Conservation (phyloP, 1,140 invertebrate species). For the Diploscapter pachys region DNA sequence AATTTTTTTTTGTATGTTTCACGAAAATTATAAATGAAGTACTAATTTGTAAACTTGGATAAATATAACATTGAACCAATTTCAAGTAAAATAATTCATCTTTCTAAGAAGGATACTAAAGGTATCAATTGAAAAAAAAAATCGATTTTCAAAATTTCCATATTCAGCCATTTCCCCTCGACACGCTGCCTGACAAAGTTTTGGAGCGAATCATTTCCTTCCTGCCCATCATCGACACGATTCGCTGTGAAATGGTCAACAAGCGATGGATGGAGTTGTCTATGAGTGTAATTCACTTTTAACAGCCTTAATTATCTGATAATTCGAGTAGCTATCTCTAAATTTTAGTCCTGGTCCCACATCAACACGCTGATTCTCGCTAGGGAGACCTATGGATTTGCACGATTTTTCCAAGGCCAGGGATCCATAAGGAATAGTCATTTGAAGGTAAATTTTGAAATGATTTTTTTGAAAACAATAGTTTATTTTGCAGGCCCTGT, state of each 20-base stretch:
- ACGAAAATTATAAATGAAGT: background rate
- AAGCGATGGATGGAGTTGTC: conserved; percentile 52
- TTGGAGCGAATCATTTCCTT: conserved; percentile 44
- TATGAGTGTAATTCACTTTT: conserved; percentile 41
- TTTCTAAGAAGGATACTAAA: background rate
- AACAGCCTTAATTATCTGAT: no score
- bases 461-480: background rate
- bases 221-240: conserved; percentile 46
- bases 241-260: conserved; percentile 52
- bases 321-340: background rate
- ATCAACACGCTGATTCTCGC: conserved; percentile 31
- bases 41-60: background rate
- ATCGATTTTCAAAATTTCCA: background rate
- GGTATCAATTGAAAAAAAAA: background rate
- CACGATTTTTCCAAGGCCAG: conserved; percentile 37
- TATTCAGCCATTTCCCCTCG: conserved; percentile 28
- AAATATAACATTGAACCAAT: background rate
- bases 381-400: conserved; percentile 27
- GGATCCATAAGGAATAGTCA: conserved; percentile 48
- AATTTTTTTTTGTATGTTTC: background rate
- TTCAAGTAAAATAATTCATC: background rate
- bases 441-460: conserved; percentile 23
- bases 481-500: conserved; percentile 37
- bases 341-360: conserved; percentile 45
- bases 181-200: conserved; percentile 45